These are phyloP conservation scores for Uropsilus gracilis DNA, from an alignment of 2,113 vertebrate genomes.

Conservation along the genomic window DNA sequence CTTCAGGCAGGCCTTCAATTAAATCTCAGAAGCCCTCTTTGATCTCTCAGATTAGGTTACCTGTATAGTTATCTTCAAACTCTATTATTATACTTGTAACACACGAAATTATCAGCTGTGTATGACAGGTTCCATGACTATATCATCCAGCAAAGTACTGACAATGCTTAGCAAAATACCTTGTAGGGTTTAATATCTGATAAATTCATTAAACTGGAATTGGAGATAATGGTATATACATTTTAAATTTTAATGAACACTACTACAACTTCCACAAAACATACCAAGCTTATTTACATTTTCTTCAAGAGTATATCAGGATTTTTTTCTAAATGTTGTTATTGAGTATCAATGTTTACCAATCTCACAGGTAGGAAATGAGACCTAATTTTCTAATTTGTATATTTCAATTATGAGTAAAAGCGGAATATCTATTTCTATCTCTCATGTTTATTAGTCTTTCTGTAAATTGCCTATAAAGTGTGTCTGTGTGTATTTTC, in stretches of 20 bases:
- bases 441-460: background rate
- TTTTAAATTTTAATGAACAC: constrained; percentile 24
- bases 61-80: background rate
- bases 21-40: background rate
- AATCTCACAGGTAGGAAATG: constrained; percentile 15
- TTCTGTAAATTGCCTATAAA: background rate
- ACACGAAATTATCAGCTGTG: background rate
- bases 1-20: background rate
- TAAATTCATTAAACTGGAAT: constrained; percentile 19
- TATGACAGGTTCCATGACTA: background rate
- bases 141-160: background rate
- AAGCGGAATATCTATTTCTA: background rate
- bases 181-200: background rate
- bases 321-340: background rate
- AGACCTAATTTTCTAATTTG: background rate
- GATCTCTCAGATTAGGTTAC: background rate
- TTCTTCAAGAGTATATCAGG: background rate
- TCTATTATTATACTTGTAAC: constrained; percentile 2
- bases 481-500: background rate
- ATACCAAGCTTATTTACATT: constrained; percentile 22
- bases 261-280: constrained; percentile 37
- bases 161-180: background rate
- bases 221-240: background rate
- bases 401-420: constrained; percentile 15
- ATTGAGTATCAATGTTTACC: background rate